Base-by-base conservation (phyloP, 1,140 invertebrate genomes). In the Zaprionus lachaisei region DNA sequence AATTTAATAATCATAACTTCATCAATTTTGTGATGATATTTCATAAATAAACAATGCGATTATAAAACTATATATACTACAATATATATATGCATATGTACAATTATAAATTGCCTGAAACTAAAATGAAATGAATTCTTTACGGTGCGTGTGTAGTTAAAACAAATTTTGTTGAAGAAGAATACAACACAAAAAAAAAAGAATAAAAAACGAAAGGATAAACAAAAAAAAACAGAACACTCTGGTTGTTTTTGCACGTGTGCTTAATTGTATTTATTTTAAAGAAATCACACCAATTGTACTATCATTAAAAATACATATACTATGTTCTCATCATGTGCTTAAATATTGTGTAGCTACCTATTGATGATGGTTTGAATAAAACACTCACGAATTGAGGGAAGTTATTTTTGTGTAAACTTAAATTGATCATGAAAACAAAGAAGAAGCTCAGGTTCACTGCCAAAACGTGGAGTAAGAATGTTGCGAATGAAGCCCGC, bases 401-500 rank as follows among this genome's bases (percentile, higher is more conserved):
- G 44, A 57, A 62, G 58, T 77, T 9, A 17, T 17, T 41, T 82
- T 82, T 83, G 71, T 83, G 74, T 87, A 83, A 84, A 72, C 56
- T 80, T 61, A 71, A 71, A 81, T 81, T 83, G 68, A 84, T 80
- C 81, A 79, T 72, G 81, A 72, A 73, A 77, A 79, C 80, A 85
- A 89, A 84, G 72, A 87, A 82, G 86, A 80, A 92, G 91, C 91
- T 92, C 91, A 92, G 91, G 91, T 91, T 92, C 91, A 92, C 91
- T 92, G 91, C 91, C 91, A 92, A 92, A 92, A 80, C 81, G 83
- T 84, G 86, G 83, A 91, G 86, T 76, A 84, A 65, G 87, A 91
- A 77, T 81, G 34, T 26, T 63, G 77, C 77, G 77, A 69, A 75
- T 70, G 65, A 63, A 74, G 68, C 49, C 54, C 60, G 47, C 34